Conservation (phyloP, 2,797 vertebrate species). For the Prionace glauca region DNA sequence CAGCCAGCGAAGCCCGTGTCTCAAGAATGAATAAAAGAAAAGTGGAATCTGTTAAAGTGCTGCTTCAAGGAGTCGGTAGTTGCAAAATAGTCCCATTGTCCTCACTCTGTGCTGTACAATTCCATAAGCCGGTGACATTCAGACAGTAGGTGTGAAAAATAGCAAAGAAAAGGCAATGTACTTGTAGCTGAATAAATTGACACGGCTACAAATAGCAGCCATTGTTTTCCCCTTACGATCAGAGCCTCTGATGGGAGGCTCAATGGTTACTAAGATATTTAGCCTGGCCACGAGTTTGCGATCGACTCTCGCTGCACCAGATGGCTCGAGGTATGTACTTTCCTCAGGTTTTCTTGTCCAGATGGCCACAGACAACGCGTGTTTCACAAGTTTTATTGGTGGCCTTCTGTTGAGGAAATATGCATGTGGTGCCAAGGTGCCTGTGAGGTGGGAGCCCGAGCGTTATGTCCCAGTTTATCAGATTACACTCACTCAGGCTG, state of each 20-base stretch:
- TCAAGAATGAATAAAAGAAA: no score
- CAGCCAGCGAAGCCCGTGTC: no score
- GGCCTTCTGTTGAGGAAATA: constrained; percentile 8
- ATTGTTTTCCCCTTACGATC: neutral
- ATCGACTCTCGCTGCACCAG: neutral
- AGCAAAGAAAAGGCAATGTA: neutral
- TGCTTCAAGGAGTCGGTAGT: neutral
- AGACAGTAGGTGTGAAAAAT: neutral
- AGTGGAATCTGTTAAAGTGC: neutral
- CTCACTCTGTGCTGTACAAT: neutral
- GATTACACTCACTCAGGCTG: neutral
- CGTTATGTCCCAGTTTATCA: neutral
- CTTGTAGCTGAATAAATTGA: no score
- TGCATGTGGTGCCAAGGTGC: neutral
- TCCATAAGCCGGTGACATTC: neutral
- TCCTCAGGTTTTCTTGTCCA: constrained; percentile 13
- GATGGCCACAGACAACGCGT: neutral
- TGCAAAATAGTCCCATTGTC: neutral
- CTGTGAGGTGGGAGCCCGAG: neutral
- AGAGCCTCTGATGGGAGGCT: neutral
- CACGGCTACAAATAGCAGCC: no score
- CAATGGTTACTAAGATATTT: neutral
- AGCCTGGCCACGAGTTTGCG: neutral
- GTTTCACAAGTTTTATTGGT: constrained; percentile 11
- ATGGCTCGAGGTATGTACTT: neutral